These are phyloP conservation scores for Miniopterus natalensis DNA, from an alignment of 2,113 vertebrate genomes.

Conservation along the genomic window DNA sequence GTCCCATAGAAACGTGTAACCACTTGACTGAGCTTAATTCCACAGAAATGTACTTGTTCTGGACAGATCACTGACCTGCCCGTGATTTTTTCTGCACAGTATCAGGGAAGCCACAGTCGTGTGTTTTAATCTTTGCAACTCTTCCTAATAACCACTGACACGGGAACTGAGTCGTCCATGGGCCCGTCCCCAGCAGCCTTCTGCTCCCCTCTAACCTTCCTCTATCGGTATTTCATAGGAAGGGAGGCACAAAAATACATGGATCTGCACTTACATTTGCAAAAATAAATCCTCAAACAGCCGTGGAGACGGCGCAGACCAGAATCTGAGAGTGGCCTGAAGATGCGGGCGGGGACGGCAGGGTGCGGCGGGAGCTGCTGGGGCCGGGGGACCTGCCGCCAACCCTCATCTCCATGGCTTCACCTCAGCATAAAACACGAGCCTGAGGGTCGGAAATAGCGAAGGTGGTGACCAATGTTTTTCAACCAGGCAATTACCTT, in stretches of 20 bases:
- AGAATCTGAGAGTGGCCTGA: conserved; percentile 75
- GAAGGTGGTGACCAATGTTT: not conserved
- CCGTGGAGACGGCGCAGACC: conserved; percentile 74
- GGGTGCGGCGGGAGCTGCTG: conserved; percentile 62
- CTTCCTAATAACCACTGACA: not conserved
- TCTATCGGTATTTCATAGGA: conserved; percentile 51
- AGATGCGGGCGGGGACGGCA: conserved; percentile 74
- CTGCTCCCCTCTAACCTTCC: not conserved
- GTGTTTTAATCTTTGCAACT: conserved; percentile 14
- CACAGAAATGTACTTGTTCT: not conserved
- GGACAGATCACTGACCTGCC: not conserved
- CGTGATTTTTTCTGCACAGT: not conserved
- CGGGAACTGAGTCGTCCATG: not conserved
- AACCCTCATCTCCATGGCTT: conserved; percentile 59
- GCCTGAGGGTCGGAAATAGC: not conserved
- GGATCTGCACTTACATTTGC: conserved; percentile 22
- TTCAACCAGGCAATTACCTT: not conserved
- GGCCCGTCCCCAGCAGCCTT: too few relatives aligned
- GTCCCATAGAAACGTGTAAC: not conserved
- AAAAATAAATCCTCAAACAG: conserved; percentile 71
- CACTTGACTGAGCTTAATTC: not conserved
- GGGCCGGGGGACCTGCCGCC: conserved; percentile 55
- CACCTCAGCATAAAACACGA: conserved; percentile 41
- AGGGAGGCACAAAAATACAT: conserved; percentile 37
- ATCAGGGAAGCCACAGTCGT: not conserved